Evolutionary conservation across 2,888 invertebrate genomes (phyloP), one percentile per base, ranked within the genome.

Genomic region (Metopia argyrocephala): DNA sequence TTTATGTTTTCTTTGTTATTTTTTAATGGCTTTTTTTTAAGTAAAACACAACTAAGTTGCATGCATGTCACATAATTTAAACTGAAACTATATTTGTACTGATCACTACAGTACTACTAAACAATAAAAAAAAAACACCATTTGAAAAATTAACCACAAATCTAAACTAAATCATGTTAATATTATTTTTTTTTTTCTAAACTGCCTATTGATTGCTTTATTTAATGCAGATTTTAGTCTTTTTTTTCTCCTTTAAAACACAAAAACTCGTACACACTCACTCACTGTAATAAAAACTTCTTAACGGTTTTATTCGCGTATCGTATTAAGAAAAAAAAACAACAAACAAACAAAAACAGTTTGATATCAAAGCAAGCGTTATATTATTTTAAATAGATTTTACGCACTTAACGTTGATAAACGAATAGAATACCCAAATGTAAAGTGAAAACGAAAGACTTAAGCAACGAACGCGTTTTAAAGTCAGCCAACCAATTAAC

Each of bases 391-490:
- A 66, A 45, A 61, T 20, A 62, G 20, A 62, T 50, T 54, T 27
- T 52, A 64, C 54, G 69, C 61, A 59, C 28, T 56, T 46, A 9
- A 38, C 38, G 38, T 38, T 38, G 15, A 2, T 38, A 20, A 48
- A 20, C 54, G 45, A 20, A 21, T 71, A 59, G 78, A n/a, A n/a
- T n/a, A n/a, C n/a, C 12, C 46, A 71, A 59, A 59, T 57, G 56
- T 59, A 7, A 82, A 71, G 79, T 82, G 76, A 82, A 84, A 84
- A 84, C 84, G 59, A 84, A 84, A 84, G 84, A 84, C 83, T 84
- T 78, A 79, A 81, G 80, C 59, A 73, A 79, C 82, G 80, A 84
- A 82, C 84, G 71, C 79, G 79, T 52, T 46, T 6, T 54, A 38
- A 31, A 57, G 6, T 23, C 25, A 57, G 2, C 21, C 31, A 57